These are phyloP conservation scores for Crypturellus tataupa DNA, from an alignment of 2,797 vertebrate species.

Conservation along the genomic window DNA sequence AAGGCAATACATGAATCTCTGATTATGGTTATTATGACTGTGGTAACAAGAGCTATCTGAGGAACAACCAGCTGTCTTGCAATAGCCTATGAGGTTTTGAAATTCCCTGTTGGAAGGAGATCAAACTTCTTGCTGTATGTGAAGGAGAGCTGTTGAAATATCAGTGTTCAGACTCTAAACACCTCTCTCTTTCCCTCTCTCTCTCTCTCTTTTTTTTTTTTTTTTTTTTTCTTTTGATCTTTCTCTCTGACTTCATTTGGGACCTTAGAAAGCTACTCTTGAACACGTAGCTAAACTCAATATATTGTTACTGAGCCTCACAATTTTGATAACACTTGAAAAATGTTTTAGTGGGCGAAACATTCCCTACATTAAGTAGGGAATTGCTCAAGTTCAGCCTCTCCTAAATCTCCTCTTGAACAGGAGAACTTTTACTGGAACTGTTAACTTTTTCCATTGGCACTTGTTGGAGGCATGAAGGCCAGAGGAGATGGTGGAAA, in stretches of 20 bases:
- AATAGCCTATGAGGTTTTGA: constrained; percentile 20
- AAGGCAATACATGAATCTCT: constrained; percentile 41
- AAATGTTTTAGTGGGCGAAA: neutral
- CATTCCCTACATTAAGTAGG: neutral
- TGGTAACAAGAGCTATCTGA: constrained; percentile 31
- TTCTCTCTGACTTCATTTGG: neutral
- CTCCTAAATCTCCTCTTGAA: neutral
- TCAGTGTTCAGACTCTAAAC: neutral
- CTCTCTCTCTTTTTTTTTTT: no score
- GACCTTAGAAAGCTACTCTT: neutral
- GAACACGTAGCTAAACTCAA: neutral
- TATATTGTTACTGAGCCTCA: neutral
- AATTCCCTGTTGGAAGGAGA: neutral
- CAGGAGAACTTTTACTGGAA: neutral
- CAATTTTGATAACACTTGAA: neutral
- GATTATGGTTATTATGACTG: constrained; percentile 41
- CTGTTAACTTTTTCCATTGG: neutral
- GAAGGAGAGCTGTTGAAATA: constrained; percentile 16
- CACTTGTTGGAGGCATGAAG: neutral
- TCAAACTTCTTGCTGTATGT: constrained; percentile 7
- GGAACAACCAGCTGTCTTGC: constrained; percentile 30
- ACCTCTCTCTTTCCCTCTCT: no score
- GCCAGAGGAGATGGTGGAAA: neutral
- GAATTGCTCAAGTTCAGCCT: neutral
- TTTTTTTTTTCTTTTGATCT: neutral